A percentile compares a stretch with the other conserved stretches of the same genome.
Evolutionary conservation across 2,888 invertebrate genomes (phyloP).

Genomic region (Gastracanthus pulcherrimus): DNA sequence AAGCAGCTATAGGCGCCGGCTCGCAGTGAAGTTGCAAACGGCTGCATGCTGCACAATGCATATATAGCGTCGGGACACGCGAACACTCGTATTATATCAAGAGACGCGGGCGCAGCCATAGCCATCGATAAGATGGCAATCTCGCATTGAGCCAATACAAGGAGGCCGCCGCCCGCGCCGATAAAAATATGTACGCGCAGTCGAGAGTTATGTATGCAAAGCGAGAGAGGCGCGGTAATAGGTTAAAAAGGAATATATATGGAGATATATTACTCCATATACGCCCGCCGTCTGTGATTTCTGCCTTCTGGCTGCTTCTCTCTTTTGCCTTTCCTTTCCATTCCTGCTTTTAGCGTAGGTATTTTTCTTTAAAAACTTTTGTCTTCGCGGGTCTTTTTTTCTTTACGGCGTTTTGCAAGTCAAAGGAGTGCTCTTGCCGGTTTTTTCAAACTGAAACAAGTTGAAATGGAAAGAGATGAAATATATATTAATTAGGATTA

Average conservation of each 20-base stretch:
- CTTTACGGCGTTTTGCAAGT: background rate
- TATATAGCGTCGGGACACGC: background rate
- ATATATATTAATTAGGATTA: constrained; percentile 7
- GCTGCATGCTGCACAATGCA: background rate
- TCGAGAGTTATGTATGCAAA: constrained; percentile 14
- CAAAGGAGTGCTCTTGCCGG: background rate
- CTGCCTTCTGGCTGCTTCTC: background rate
- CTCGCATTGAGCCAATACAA: constrained; percentile 4
- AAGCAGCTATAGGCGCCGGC: background rate
- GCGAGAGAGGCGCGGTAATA: constrained; percentile 9
- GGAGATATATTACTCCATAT: no score
- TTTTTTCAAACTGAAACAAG: background rate
- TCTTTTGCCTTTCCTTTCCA: background rate
- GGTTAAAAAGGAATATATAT: background rate
- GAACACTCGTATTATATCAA: no score
- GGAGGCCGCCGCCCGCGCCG: background rate
- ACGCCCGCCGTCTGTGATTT: background rate
- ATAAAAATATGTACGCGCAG: background rate
- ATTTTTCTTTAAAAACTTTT: constrained; percentile 7
- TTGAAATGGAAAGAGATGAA: constrained; percentile 1
- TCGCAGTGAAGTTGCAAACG: background rate
- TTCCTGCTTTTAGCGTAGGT: background rate
- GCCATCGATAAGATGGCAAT: constrained; percentile 35
- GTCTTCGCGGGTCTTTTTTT: background rate
- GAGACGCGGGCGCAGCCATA: background rate